A percentile compares a stretch with the other conserved stretches of the same genome.
Evolutionary conservation across 1,140 invertebrate genomes (phyloP).

Genomic region (Caerostris darwini): DNA sequence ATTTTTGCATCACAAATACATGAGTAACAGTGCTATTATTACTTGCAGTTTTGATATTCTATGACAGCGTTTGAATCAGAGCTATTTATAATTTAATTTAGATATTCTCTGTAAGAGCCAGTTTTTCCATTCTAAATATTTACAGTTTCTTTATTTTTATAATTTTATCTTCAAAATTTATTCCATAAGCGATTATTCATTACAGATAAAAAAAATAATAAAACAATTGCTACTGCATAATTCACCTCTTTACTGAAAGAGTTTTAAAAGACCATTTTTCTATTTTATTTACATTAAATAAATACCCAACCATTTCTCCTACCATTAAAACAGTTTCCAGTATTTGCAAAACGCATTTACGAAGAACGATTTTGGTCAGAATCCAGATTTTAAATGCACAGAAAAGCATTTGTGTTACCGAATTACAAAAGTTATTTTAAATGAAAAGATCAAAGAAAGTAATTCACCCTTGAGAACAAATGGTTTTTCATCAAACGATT

Average conservation of each 20-base stretch:
- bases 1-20: no score
- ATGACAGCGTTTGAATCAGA: no score
- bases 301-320: not conserved
- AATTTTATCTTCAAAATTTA: not conserved
- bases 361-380: not conserved
- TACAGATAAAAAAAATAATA: not conserved
- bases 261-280: not conserved
- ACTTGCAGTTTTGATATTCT: no score
- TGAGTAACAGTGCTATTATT: no score
- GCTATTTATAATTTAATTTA: not conserved
- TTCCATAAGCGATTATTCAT: not conserved
- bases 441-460: not conserved
- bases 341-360: not conserved
- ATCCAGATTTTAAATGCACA: not conserved
- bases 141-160: not conserved
- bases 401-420: not conserved
- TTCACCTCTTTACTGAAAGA: not conserved
- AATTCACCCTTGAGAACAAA: not conserved
- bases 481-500: not conserved
- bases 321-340: not conserved
- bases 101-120: not conserved
- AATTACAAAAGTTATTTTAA: not conserved
- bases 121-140: not conserved
- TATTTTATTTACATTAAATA: slow-evolving; percentile 8
- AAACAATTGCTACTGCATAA: not conserved